Evolutionary conservation across 2,797 vertebrate species (phyloP).

Genomic region (Sphenodon punctatus): DNA sequence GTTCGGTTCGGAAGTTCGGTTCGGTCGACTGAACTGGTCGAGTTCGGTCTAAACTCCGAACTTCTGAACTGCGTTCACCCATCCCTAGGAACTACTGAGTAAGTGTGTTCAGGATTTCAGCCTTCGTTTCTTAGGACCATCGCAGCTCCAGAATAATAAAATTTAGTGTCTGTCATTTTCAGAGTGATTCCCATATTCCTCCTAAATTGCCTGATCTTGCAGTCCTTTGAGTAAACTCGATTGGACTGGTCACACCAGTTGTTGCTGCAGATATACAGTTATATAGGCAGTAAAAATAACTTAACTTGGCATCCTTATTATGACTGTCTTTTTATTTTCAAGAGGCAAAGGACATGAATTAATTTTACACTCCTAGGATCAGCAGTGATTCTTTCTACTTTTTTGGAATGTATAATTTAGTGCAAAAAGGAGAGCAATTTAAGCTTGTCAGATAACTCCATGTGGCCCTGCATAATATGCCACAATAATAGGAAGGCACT

Average conservation of each 20-base stretch:
- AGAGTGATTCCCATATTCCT: background rate
- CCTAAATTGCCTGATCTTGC: background rate
- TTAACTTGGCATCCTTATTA: background rate
- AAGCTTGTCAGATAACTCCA: background rate
- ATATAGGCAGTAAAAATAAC: background rate
- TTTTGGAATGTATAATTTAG: background rate
- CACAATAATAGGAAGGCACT: background rate
- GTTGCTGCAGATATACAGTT: background rate
- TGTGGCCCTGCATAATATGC: background rate
- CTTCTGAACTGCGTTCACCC: too few relatives aligned
- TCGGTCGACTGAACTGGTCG: too few relatives aligned
- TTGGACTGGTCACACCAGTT: accelerated
- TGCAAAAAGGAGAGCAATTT: background rate
- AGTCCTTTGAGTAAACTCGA: background rate
- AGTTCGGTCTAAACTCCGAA: too few relatives aligned
- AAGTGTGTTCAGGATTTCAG: too few relatives aligned
- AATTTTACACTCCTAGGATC: background rate
- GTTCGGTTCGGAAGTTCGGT: too few relatives aligned
- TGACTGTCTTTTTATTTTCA: background rate
- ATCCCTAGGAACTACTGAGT: too few relatives aligned
- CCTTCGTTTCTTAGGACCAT: too few relatives aligned
- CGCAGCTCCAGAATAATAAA: background rate
- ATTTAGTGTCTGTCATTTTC: background rate
- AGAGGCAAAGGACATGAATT: background rate
- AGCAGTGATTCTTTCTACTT: background rate